Evolutionary conservation across 2,113 vertebrate species (phyloP), one percentile per base, ranked within the genome.

Genomic region (Scolopax mira): DNA sequence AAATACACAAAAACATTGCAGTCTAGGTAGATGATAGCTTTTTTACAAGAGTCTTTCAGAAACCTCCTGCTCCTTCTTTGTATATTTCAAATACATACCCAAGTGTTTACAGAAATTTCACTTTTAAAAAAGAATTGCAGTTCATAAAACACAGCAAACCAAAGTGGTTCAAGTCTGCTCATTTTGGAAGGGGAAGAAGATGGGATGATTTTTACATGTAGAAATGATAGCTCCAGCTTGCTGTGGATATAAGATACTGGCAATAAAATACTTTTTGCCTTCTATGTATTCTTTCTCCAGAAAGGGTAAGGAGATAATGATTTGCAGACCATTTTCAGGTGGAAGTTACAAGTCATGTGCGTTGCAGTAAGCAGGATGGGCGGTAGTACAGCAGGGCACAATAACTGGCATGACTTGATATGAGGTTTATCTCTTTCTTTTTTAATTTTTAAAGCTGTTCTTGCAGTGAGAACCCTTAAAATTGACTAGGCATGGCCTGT

Each of bases 291-390:
- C n/a, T 48, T 74, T 85, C 35, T 77, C 18, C 39, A 61, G 39
- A 62, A 60, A 39, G 5, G 13, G 1, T 54, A 31, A 55, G 44
- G 18, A 23, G 16, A 16, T 55, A 64, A 62, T 19, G 4, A 4
- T 69, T 71, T 57, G 46, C 51, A 64, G 35, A 27, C 11, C 1
- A 1, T 7, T 71, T 85, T n/a, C 30, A 15, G 19, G 30, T 79
- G 30, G 42, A 31, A 19, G 3, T 62, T 90, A 16, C 19, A 18
- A 17, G 41, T 70, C 37, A 8, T 9, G 52, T 77, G 46, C 1
- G 1, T 72, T 3, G 1, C 46, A 41, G 0, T 30, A 49, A 60
- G 18, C 5, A 12, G 42, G 19, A 54, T 77, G 25, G 75, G 12
- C 12, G 17, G 48, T 9, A 33, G 28, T n/a, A 23, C 18, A 41